Evolutionary conservation across 2,888 invertebrate species (phyloP).

Genomic region (Athripsodes cinereus): DNA sequence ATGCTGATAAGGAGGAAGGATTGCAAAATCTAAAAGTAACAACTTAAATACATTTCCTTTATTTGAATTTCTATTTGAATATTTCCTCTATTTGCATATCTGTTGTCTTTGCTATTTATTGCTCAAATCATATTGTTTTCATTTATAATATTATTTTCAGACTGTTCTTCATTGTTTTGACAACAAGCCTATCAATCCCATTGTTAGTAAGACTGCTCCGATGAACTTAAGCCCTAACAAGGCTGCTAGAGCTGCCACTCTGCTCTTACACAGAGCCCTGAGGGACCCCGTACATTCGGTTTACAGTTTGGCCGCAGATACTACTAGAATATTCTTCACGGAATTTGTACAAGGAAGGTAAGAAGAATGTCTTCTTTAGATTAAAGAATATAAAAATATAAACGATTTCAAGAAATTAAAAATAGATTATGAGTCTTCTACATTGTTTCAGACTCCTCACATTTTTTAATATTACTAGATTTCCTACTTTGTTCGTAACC

Average conservation of each 20-base stretch:
- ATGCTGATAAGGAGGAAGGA: constrained; percentile 84
- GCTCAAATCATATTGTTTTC: too few species aligned
- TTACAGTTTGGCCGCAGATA: constrained; percentile 77
- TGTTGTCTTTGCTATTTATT: too few species aligned
- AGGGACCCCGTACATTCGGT: constrained; percentile 87
- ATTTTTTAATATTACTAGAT: too few species aligned
- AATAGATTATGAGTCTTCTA: too few species aligned
- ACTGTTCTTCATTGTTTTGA: constrained; percentile 42
- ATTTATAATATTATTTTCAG: too few species aligned
- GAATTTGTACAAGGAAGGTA: constrained; percentile 79
- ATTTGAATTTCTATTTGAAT: too few species aligned
- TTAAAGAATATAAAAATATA: too few species aligned
- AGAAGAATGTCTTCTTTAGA: background rate
- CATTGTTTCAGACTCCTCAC: too few species aligned
- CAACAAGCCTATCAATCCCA: constrained; percentile 30
- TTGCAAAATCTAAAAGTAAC: constrained; percentile 52
- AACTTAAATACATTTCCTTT: too few species aligned
- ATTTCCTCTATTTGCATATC: too few species aligned
- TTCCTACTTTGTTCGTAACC: too few species aligned
- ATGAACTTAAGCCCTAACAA: constrained; percentile 57
- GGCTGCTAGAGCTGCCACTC: constrained; percentile 74
- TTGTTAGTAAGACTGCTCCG: constrained; percentile 33
- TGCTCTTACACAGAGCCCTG: constrained; percentile 71
- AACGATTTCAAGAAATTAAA: too few species aligned
- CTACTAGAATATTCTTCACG: constrained; percentile 71